A percentile compares a stretch with the other conserved stretches of the same genome.
Conservation (phyloP, 2,888 invertebrate genomes). For the Tanytarsus gracilentus region DNA sequence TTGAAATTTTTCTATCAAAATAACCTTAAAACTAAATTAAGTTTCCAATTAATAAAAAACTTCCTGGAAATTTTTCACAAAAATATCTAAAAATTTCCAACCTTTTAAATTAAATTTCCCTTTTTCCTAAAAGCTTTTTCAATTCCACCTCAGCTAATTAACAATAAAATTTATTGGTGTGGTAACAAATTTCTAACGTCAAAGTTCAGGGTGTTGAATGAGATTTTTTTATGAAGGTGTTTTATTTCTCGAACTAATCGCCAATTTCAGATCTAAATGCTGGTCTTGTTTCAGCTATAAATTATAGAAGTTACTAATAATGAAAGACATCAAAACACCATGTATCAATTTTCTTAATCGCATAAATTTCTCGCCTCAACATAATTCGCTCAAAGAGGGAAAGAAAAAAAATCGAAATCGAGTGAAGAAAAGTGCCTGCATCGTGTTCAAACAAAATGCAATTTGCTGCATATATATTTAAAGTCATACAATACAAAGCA, state of each 20-base stretch:
- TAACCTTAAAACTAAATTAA: too few relatives aligned
- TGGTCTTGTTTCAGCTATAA: constrained; percentile 19
- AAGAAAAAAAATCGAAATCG: too few relatives aligned
- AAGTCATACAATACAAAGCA: constrained; percentile 1
- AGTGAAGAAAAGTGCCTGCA: constrained; percentile 1
- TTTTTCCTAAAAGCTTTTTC: too few relatives aligned
- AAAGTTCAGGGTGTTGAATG: constrained; percentile 7
- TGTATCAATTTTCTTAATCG: constrained; percentile 15
- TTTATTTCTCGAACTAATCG: not conserved
- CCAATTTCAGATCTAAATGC: constrained; percentile 17
- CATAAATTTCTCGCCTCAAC: constrained; percentile 8
- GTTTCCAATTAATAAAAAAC: too few relatives aligned
- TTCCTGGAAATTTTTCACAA: too few relatives aligned
- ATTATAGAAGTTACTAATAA: constrained; percentile 22
- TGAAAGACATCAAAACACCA: constrained; percentile 23
- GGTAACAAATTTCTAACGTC: constrained; percentile 8
- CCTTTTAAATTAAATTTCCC: too few relatives aligned
- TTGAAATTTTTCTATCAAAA: too few relatives aligned
- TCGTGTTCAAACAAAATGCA: constrained; percentile 13
- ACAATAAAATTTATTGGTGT: too few relatives aligned
- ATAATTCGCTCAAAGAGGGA: not conserved
- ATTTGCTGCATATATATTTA: constrained; percentile 9
- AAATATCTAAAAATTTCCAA: too few relatives aligned
- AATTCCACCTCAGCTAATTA: too few relatives aligned
- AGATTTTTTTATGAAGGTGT: too few relatives aligned